A percentile compares a stretch with the other conserved stretches of the same genome.
Evolutionary conservation across 2,113 vertebrate genomes (phyloP).

Genomic region (Blennius ocellaris): DNA sequence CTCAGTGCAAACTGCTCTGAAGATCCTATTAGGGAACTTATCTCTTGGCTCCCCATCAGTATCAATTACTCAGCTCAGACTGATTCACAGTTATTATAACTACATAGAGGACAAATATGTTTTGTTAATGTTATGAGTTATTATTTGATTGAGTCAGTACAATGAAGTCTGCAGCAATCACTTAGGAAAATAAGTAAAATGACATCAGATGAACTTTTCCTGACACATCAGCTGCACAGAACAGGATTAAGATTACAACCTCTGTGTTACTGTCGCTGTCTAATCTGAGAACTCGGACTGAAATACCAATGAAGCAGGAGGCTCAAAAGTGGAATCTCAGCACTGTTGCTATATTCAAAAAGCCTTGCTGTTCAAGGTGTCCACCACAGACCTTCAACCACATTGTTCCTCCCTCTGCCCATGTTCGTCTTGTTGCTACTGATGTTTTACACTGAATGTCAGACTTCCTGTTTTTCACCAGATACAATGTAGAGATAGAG

Average conservation of each 20-base stretch:
- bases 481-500: no score
- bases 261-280: neutral
- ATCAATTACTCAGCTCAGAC: constrained; percentile 23
- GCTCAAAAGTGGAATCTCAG: constrained; percentile 5
- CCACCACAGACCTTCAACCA: no score
- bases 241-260: constrained; percentile 15
- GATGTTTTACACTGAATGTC: no score
- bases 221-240: constrained; percentile 9
- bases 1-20: neutral
- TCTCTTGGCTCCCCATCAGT: constrained; percentile 10
- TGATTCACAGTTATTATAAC: constrained; percentile 10
- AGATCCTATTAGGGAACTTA: constrained; percentile 28
- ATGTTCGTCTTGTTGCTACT: no score
- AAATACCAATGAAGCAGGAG: neutral
- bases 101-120: neutral
- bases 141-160: no score
- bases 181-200: neutral
- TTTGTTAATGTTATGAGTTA: no score
- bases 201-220: neutral
- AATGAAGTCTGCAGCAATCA: no score
- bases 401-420: no score
- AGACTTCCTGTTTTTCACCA: no score
- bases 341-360: neutral
- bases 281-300: neutral
- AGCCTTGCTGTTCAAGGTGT: neutral